These are phyloP conservation scores for Engraulis encrasicolus DNA, from an alignment of 2,113 vertebrate genomes.

Conservation along the genomic window DNA sequence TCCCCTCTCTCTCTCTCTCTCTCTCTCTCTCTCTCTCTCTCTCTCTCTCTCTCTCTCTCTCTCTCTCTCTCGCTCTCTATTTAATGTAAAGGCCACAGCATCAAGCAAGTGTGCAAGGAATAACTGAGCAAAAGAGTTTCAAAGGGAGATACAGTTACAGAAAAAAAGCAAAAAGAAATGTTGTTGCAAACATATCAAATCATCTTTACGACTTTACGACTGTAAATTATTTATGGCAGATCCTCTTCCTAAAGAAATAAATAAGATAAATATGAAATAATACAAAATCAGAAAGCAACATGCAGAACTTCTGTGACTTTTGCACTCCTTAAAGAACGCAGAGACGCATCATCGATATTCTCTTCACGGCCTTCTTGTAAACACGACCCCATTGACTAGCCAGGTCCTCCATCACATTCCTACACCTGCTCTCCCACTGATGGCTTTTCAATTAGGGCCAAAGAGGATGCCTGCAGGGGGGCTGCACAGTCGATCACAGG, in stretches of 20 bases:
- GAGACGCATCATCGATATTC: neutral
- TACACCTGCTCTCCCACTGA: neutral
- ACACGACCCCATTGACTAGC: neutral
- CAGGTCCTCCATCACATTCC: neutral
- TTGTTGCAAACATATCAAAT: neutral
- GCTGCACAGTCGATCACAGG: neutral
- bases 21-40: neutral
- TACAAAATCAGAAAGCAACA: too few species aligned
- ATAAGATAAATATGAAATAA: too few species aligned
- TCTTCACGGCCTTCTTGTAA: neutral
- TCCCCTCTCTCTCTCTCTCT: slow-evolving; percentile 27
- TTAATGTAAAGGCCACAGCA: slow-evolving; percentile 38
- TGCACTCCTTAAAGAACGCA: neutral
- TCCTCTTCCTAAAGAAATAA: neutral
- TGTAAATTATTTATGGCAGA: neutral
- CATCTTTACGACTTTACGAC: neutral
- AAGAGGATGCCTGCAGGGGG: neutral
- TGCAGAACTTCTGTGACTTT: neutral
- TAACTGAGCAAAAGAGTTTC: slow-evolving; percentile 33
- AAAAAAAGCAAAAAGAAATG: slow-evolving; percentile 7
- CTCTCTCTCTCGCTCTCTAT: too few species aligned
- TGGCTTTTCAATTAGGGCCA: neutral
- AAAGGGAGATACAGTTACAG: neutral
- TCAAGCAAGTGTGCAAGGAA: slow-evolving; percentile 29
- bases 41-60: slow-evolving; percentile 37